Percentiles rank a stretch among this genome's conserved stretches.
phyloP scores from a whole-genome alignment of 2,888 invertebrate genomes.

The Chloroclystis v-ata region DNA sequence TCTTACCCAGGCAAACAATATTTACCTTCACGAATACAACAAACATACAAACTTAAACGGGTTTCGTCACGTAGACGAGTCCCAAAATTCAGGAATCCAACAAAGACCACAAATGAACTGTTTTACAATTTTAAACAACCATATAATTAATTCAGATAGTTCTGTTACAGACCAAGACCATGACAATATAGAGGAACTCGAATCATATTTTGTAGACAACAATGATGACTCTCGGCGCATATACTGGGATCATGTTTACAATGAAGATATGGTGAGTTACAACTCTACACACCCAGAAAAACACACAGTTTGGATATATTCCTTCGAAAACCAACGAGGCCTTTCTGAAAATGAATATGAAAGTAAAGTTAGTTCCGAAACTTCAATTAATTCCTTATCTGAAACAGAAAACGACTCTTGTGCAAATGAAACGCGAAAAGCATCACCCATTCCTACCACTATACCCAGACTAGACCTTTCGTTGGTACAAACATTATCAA shows the following conservation, averaged over 20 bases:
- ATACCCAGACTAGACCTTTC: constrained; percentile 55
- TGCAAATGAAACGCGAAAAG: constrained; percentile 32
- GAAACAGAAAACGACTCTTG: constrained; percentile 32
- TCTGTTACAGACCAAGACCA: constrained; percentile 39
- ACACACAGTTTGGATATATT: constrained; percentile 60
- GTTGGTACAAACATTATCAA: constrained; percentile 51
- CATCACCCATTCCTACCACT: constrained; percentile 49
- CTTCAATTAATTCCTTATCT: constrained; percentile 33
- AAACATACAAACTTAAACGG: constrained; percentile 20
- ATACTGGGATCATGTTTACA: constrained; percentile 29
- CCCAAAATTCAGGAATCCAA: constrained; percentile 20
- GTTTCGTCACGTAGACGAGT: constrained; percentile 17
- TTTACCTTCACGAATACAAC: constrained; percentile 12
- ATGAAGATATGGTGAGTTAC: constrained; percentile 36
- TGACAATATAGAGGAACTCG: constrained; percentile 33
- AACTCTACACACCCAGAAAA: constrained; percentile 38
- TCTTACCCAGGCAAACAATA: constrained; percentile 13
- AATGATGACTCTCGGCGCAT: constrained; percentile 24
- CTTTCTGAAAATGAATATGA: constrained; percentile 45
- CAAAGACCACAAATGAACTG: constrained; percentile 42
- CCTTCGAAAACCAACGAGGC: constrained; percentile 53
- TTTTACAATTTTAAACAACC: constrained; percentile 49
- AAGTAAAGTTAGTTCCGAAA: constrained; percentile 36
- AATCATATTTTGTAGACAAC: constrained; percentile 18
- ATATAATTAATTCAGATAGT: constrained; percentile 39